phyloP scores from a whole-genome alignment of 2,113 vertebrate species.

The Aldabrachelys gigantea region DNA sequence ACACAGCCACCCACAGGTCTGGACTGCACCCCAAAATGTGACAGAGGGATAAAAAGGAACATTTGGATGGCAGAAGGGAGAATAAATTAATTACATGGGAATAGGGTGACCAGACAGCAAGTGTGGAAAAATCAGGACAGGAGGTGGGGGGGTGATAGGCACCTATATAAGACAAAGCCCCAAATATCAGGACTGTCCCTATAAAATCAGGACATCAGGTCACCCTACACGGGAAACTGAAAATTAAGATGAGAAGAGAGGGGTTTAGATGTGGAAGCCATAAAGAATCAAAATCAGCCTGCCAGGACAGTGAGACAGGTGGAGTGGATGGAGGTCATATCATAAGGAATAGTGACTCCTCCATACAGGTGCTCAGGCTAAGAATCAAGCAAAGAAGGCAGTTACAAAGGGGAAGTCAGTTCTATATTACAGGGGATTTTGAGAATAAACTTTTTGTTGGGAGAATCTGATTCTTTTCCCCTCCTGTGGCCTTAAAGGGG shows the following conservation, averaged over 20 bases:
- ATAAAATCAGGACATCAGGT: too few relatives aligned
- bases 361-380: background rate
- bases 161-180: too few relatives aligned
- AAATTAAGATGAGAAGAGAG: background rate
- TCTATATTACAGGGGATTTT: background rate
- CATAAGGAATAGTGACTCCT: background rate
- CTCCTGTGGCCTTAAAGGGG: background rate
- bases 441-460: background rate
- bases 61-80: background rate
- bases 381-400: background rate
- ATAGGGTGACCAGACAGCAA: too few relatives aligned
- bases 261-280: background rate
- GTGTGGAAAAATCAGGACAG: too few relatives aligned
- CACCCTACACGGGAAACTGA: background rate
- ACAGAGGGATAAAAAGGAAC: background rate
- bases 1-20: too few relatives aligned
- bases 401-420: background rate
- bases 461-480: background rate
- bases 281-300: background rate
- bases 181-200: too few relatives aligned
- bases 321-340: accelerated
- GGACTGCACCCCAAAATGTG: too few relatives aligned
- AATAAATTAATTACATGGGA: background rate
- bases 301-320: accelerated
- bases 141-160: too few relatives aligned